These are phyloP conservation scores for Ardeotis arabs DNA, from an alignment of 2,113 vertebrate genomes.

Conservation along the genomic window DNA sequence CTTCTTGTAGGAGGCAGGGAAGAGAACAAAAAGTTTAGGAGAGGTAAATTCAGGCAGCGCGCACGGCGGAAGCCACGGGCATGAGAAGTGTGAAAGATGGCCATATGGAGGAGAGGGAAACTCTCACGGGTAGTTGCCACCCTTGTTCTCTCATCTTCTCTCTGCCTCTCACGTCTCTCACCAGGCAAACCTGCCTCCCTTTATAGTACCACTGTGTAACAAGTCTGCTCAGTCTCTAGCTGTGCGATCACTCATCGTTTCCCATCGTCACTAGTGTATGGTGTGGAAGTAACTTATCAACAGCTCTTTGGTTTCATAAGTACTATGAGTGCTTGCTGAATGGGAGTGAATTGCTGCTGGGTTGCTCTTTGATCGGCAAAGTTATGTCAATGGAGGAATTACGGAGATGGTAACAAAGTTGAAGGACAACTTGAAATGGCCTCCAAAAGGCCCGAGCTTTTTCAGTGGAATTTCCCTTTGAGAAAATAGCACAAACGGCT, in stretches of 20 bases:
- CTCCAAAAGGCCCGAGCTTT: neutral
- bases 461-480: neutral
- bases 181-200: neutral
- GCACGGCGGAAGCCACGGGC: neutral
- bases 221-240: neutral
- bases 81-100: neutral
- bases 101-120: constrained; percentile 42
- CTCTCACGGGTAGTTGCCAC: neutral
- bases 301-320: constrained; percentile 24
- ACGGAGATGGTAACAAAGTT: neutral
- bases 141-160: neutral
- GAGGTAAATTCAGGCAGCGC: neutral
- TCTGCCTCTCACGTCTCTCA: constrained; percentile 5
- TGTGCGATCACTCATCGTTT: neutral
- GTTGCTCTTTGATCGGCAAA: neutral
- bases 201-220: neutral
- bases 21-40: constrained; percentile 36
- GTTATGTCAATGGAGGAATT: neutral
- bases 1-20: neutral
- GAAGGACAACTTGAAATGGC: neutral
- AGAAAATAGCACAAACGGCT: neutral
- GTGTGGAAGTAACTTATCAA: constrained; percentile 15
- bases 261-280: neutral
- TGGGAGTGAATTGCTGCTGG: neutral
- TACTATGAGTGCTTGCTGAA: neutral